Percentiles rank a stretch among this genome's conserved stretches.
Conservation (phyloP, 2,113 vertebrate species). For the Megaptera novaeangliae region DNA sequence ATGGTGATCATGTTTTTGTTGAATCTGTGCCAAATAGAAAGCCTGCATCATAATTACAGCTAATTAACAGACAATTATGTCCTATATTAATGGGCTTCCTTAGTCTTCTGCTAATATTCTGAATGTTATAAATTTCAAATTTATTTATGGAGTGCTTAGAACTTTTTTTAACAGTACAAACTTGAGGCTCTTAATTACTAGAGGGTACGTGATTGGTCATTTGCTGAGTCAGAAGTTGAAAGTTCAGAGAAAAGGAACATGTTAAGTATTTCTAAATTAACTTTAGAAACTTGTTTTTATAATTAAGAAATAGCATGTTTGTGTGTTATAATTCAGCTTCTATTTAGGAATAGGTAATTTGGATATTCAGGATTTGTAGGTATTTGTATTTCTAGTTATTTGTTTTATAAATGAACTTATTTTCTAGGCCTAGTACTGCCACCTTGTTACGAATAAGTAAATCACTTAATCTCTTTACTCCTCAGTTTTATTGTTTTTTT, state of each 20-base stretch:
- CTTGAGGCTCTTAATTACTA: constrained; percentile 36
- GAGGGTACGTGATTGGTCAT: neutral
- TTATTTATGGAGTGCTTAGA: constrained; percentile 68
- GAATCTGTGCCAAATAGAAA: constrained; percentile 83
- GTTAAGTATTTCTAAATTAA: neutral
- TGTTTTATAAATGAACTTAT: neutral
- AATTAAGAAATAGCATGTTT: neutral
- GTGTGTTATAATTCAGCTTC: neutral
- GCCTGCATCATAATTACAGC: constrained; percentile 86
- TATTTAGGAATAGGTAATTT: neutral
- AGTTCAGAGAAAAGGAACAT: neutral
- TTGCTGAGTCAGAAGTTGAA: constrained; percentile 20
- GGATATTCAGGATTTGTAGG: neutral
- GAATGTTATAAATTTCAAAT: constrained; percentile 78
- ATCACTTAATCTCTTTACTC: neutral
- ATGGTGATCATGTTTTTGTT: constrained; percentile 84
- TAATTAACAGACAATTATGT: constrained; percentile 87
- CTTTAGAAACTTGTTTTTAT: constrained; percentile 47
- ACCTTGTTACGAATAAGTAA: neutral
- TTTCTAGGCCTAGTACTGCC: neutral
- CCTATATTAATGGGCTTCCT: constrained; percentile 75
- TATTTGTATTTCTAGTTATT: neutral
- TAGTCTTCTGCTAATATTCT: constrained; percentile 65
- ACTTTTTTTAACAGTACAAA: constrained; percentile 48
- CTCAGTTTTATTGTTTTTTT: constrained; percentile 6